Percentiles rank a stretch among this genome's conserved stretches.
These are phyloP conservation scores for Leistus spinibarbis DNA, from an alignment of 2,888 invertebrate genomes.

Conservation along the genomic window DNA sequence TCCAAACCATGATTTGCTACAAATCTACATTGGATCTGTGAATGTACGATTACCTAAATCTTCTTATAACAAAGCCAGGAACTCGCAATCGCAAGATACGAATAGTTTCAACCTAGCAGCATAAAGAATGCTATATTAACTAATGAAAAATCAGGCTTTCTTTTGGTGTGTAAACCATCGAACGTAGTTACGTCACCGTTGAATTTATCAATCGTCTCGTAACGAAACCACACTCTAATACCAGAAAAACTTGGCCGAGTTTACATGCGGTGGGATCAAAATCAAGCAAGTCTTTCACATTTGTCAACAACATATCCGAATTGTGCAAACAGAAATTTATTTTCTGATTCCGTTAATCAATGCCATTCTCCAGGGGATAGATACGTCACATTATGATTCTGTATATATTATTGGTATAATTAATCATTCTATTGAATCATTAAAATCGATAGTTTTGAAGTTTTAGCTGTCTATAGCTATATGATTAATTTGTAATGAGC, in stretches of 20 bases:
- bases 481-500: neutral
- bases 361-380: neutral
- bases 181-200: neutral
- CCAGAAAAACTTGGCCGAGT: constrained; percentile 5
- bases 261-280: constrained; percentile 27
- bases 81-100: neutral
- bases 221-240: neutral
- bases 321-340: constrained; percentile 26
- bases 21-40: too few relatives aligned
- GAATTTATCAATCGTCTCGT: constrained; percentile 1
- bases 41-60: too few relatives aligned
- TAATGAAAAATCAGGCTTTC: neutral
- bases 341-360: too few relatives aligned
- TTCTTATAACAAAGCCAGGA: too few relatives aligned
- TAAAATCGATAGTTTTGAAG: neutral
- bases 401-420: neutral
- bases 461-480: neutral
- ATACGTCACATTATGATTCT: neutral
- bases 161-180: neutral
- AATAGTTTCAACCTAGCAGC: too few relatives aligned
- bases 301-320: constrained; percentile 29
- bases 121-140: too few relatives aligned
- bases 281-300: constrained; percentile 26
- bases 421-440: neutral
- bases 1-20: too few relatives aligned